phyloP scores from a whole-genome alignment of 2,113 vertebrate genomes.

The Cranoglanis bouderius region DNA sequence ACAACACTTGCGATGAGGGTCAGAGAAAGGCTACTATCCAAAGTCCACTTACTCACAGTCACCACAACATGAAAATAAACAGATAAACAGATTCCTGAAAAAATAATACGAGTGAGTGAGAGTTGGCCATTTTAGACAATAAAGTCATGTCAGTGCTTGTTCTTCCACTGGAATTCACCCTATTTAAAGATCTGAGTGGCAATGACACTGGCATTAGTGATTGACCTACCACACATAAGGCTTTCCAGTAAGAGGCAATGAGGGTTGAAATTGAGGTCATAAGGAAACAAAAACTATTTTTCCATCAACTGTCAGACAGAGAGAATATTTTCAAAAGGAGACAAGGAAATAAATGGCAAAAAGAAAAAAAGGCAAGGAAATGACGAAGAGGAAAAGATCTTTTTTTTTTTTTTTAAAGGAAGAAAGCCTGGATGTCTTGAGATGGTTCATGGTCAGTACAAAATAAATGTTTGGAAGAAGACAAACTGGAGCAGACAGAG shows the following conservation, averaged over 20 bases:
- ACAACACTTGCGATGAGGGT: constrained; percentile 35
- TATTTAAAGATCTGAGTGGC: constrained; percentile 44
- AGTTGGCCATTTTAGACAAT: constrained; percentile 50
- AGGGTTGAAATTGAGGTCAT: constrained; percentile 48
- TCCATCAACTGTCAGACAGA: constrained; percentile 21
- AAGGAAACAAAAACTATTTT: constrained; percentile 36
- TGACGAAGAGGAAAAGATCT: neutral
- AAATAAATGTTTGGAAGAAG: neutral
- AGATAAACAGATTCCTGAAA: constrained; percentile 35
- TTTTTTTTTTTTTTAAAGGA: neutral
- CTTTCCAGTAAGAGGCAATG: constrained; percentile 50
- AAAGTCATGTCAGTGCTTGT: constrained; percentile 42
- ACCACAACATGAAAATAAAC: constrained; percentile 47
- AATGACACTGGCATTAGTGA: constrained; percentile 48
- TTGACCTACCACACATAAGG: constrained; percentile 44
- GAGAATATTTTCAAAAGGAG: constrained; percentile 46
- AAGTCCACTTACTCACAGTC: constrained; percentile 42
- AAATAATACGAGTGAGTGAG: constrained; percentile 66
- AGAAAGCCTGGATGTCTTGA: neutral
- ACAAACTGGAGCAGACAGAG: neutral
- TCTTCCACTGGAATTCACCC: constrained; percentile 43
- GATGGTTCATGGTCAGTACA: neutral
- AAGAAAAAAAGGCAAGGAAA: constrained; percentile 34
- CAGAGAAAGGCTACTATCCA: constrained; percentile 37
- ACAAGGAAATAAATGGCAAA: constrained; percentile 64